Evolutionary conservation across 2,797 vertebrate genomes (phyloP).

Genomic region (Myiotriccus ornatus): DNA sequence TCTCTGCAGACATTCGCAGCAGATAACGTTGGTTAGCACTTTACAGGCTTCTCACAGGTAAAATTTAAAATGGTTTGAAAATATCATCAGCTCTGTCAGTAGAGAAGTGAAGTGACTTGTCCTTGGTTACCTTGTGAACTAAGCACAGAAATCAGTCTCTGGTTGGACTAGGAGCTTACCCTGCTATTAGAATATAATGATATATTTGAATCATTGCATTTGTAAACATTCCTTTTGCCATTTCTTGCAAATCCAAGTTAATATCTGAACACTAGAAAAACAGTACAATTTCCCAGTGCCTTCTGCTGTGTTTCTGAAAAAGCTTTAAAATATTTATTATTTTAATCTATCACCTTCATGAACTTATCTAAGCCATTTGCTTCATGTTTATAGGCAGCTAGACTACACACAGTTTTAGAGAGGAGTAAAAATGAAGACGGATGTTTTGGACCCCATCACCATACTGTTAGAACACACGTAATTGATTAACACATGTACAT

Average conservation of each 20-base stretch:
- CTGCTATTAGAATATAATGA: background rate
- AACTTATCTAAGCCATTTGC: background rate
- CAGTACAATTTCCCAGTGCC: background rate
- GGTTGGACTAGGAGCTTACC: background rate
- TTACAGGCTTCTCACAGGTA: background rate
- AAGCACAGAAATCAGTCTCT: background rate
- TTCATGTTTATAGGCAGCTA: background rate
- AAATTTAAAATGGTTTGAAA: background rate
- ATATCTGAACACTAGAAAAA: background rate
- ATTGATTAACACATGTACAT: background rate
- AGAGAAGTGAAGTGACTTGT: background rate
- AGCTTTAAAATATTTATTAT: background rate
- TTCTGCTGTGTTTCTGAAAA: background rate
- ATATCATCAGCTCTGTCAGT: background rate
- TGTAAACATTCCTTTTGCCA: background rate
- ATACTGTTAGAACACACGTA: background rate
- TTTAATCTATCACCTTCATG: background rate
- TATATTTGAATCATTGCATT: background rate
- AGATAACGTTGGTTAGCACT: background rate
- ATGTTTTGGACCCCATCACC: background rate
- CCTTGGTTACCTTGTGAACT: background rate
- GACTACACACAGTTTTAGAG: background rate
- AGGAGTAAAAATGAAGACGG: background rate
- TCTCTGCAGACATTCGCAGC: background rate
- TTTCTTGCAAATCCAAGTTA: background rate